Conservation (phyloP, 2,888 invertebrate genomes). For the Caenorhabditis sp. region DNA sequence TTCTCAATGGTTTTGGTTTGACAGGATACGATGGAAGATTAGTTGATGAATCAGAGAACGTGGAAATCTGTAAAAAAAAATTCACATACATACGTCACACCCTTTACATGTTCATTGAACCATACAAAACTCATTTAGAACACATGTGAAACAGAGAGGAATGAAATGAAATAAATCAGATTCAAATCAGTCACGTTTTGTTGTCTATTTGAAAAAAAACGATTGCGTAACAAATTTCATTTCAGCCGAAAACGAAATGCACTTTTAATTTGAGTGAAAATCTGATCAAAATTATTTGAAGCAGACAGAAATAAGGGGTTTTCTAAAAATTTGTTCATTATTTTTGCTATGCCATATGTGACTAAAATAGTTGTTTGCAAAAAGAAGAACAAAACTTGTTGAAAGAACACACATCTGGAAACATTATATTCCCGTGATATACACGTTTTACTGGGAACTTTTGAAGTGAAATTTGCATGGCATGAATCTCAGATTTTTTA, state of each 20-base stretch:
- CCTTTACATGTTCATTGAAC: neutral
- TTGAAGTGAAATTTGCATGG: no score
- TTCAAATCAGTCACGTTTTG: neutral
- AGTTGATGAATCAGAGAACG: slow-evolving; percentile 13
- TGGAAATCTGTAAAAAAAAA: neutral
- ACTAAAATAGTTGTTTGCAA: no score
- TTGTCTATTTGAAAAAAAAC: neutral
- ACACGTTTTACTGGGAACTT: no score
- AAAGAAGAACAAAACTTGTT: no score
- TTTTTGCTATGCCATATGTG: no score
- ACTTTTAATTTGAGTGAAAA: no score
- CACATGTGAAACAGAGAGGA: neutral
- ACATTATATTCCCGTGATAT: no score
- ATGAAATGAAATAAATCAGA: neutral
- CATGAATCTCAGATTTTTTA: no score
- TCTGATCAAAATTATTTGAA: no score
- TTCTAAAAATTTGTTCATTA: no score
- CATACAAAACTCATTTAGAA: neutral
- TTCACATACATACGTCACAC: neutral
- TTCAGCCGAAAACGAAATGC: neutral
- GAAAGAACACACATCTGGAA: no score
- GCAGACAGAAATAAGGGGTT: no score
- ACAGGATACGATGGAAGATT: slow-evolving; percentile 5
- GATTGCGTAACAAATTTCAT: neutral
- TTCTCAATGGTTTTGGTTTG: slow-evolving; percentile 25